Evolutionary conservation across 2,113 vertebrate genomes (phyloP), one percentile per base, ranked within the genome.

Genomic region (Tamias sibiricus): DNA sequence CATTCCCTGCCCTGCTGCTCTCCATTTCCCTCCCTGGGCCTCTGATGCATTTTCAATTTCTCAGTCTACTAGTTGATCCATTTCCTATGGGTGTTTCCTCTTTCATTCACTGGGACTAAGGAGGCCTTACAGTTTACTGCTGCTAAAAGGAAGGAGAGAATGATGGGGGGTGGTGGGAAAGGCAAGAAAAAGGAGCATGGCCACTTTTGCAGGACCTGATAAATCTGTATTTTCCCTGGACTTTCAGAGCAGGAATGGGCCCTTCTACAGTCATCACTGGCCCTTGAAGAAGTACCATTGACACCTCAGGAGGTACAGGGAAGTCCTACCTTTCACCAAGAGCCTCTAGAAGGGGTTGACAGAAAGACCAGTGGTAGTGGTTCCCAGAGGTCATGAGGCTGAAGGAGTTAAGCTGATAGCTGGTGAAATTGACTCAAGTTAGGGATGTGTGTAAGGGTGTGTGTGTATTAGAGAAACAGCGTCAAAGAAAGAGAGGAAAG

Each of bases 31-130:
- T 91, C 62, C 62, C 83, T 32, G 49, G 64, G 8, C 76, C 91
- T 90, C 83, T 24, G 64, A 66, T 44, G 6, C 42, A 35, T 66
- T 94, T 95, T 93, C 92, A 95, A 10, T 97, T 93, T 97, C 4
- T 37, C 88, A 37, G 59, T 22, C 0, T 94, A 54, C 77, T 74
- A 42, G 81, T 82, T 59, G 92, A 86, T 95, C 84, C 95, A 92
- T 93, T 96, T 96, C 86, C 91, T 91, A 87, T 84, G 75, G 47
- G 49, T 94, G 80, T 90, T 93, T 95, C 26, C 28, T 84, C 32
- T 91, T 92, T 30, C 44, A 37, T 95, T 92, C 81, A 74, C 72
- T 37, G 64, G 14, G 30, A 85, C 30, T 54, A 82, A 83, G 49
- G 83, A 89, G 26, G 37, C 62, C 83, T 86, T 64, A 82, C 57